Evolutionary conservation across 2,888 invertebrate species (phyloP).

Genomic region (Galeruca laticollis): DNA sequence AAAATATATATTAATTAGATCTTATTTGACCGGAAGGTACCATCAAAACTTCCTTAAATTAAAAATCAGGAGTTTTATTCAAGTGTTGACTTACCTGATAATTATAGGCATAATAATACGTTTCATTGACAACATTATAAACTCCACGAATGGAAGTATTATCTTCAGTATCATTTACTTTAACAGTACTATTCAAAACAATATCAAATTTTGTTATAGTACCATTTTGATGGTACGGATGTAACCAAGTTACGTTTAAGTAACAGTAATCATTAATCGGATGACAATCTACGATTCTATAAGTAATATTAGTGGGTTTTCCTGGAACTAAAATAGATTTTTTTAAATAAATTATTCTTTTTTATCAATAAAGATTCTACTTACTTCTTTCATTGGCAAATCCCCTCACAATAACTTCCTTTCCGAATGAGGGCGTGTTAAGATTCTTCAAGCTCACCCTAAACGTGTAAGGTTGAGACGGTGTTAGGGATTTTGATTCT

Average conservation of each 20-base stretch:
- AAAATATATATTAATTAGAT: no score
- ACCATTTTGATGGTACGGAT: slow-evolving; percentile 61
- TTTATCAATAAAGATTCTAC: neutral
- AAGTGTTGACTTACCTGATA: slow-evolving; percentile 56
- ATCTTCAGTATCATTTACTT: slow-evolving; percentile 46
- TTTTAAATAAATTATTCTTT: neutral
- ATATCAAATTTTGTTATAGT: slow-evolving; percentile 60
- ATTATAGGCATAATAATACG: slow-evolving; percentile 55
- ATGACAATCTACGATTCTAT: slow-evolving; percentile 57
- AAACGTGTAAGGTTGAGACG: slow-evolving; percentile 53
- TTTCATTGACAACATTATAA: slow-evolving; percentile 52
- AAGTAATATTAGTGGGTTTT: slow-evolving; percentile 58
- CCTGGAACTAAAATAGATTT: slow-evolving; percentile 57
- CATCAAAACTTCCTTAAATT: no score
- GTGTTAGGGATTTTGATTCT: slow-evolving; percentile 53
- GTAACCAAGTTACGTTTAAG: slow-evolving; percentile 60
- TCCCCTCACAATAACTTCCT: slow-evolving; percentile 50
- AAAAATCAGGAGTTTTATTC: no score
- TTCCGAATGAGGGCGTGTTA: slow-evolving; percentile 56
- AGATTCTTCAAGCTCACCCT: slow-evolving; percentile 58
- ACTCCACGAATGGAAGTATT: slow-evolving; percentile 55
- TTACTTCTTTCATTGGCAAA: slow-evolving; percentile 56
- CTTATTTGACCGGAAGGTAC: no score
- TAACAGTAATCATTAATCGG: slow-evolving; percentile 56
- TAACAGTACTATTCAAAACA: slow-evolving; percentile 55